phyloP scores from a whole-genome alignment of 2,113 vertebrate species.

The Cyphomyrus plagiostoma region DNA sequence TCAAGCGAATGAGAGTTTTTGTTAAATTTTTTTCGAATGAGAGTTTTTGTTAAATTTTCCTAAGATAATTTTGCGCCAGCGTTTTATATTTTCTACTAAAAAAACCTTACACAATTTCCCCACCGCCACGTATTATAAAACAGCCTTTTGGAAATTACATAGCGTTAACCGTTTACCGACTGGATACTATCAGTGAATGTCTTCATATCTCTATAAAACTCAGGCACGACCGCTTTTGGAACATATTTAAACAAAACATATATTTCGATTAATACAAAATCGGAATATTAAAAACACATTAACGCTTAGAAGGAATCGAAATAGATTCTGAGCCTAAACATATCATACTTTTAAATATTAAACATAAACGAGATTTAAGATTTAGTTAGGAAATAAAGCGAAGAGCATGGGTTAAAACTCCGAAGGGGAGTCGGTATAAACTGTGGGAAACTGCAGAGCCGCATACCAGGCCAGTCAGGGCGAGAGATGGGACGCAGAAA shows the following conservation, averaged over 20 bases:
- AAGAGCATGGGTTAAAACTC: not conserved
- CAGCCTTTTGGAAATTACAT: not conserved
- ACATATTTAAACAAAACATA: not conserved
- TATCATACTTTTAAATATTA: not conserved
- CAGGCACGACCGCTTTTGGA: not conserved
- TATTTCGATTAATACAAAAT: not conserved
- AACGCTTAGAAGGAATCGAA: not conserved
- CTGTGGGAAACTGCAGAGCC: slow-evolving; percentile 19
- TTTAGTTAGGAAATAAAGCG: not conserved
- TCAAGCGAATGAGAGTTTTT: not conserved
- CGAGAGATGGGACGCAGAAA: slow-evolving; percentile 27
- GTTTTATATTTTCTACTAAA: not conserved
- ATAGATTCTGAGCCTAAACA: not conserved
- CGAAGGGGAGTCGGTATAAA: not conserved
- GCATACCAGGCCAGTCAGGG: slow-evolving; percentile 18
- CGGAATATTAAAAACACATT: not conserved
- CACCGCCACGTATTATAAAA: not conserved
- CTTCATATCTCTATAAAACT: not conserved
- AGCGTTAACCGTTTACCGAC: not conserved
- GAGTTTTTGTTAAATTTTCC: not conserved
- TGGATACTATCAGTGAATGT: not conserved
- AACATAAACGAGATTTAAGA: not conserved
- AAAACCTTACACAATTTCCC: not conserved
- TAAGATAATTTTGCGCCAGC: not conserved
- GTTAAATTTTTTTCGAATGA: not conserved